Base-by-base conservation (phyloP, 1,140 invertebrate genomes). In the Tetranychus urticae region DNA sequence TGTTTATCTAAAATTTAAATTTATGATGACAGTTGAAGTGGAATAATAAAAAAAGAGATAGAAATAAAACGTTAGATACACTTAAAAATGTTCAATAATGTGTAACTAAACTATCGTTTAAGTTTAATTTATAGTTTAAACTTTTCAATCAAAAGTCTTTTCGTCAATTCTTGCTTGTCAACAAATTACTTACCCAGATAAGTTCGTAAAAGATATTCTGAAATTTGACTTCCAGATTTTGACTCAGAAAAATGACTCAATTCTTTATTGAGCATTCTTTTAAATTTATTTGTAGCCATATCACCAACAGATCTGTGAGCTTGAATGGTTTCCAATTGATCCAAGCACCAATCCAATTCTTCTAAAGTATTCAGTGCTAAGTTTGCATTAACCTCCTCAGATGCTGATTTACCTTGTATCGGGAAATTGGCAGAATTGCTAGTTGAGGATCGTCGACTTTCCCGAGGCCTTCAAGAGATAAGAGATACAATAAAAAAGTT, bases 231-330 rank as follows among this genome's bases (percentile, higher is more conserved):
- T 68, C 92, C 93, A 63, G 92, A 96, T 77, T 92, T 96, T 58
- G 91, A 96, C 72, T 97, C 93, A 45, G 92, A 96, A 76, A 97
- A 97, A 74, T 97, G 92, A 71, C 88, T 96, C 67, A 98, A 79
- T 75, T 98, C 94, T 77, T 97, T 93, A 78, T 97, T 97, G 71
- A 98, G 81, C 89, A 98, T 96, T 73, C 92, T 82, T 76, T 97
- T 97, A 79, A 98, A 98, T 92, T 99, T 99, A 66, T 89, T 84
- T 56, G 93, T 94, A 67, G 94, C 94, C 93, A 98, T 97, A 74
- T 99, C 93, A 63, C 90, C 94, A 64, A 99, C 93, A 68, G 90
- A 96, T 70, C 91, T 81, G 77, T 97, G 92, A 55, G 93, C 96
- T 79, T 97, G 93, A 72, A 99, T 96, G 60, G 91, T 96, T 78